Evolutionary conservation across 2,888 invertebrate genomes (phyloP).

Genomic region (Coelogynopora nodosa): DNA sequence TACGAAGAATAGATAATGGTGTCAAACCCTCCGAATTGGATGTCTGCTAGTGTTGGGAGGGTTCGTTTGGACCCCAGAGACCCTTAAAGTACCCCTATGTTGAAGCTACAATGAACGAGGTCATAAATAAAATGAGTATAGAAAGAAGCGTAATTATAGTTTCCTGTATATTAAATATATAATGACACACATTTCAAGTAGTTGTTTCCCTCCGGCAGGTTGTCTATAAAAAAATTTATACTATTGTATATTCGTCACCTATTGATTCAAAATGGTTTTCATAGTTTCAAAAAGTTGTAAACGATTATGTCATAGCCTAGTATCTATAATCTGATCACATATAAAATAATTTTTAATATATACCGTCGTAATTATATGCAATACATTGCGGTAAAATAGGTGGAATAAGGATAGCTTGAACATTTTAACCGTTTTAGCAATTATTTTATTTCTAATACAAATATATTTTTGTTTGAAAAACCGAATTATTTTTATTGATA

Average conservation of each 20-base stretch:
- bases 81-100: conserved; percentile 14
- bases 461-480: too few relatives aligned
- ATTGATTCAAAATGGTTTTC: neutral
- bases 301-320: too few relatives aligned
- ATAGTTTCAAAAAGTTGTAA: too few relatives aligned
- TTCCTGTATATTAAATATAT: neutral
- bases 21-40: conserved; percentile 16
- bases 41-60: neutral
- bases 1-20: neutral
- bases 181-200: neutral
- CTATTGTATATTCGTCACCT: neutral
- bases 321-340: too few relatives aligned
- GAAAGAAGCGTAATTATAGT: neutral
- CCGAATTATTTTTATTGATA: too few relatives aligned
- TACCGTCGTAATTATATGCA: too few relatives aligned
- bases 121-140: neutral
- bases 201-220: neutral
- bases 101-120: neutral
- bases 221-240: too few relatives aligned
- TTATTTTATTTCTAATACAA: too few relatives aligned
- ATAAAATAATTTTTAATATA: too few relatives aligned
- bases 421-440: too few relatives aligned
- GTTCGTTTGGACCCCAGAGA: conserved; percentile 8
- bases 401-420: too few relatives aligned
- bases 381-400: too few relatives aligned